Evolutionary conservation across 2,797 vertebrate genomes (phyloP).

Genomic region (Apodemus agrarius): DNA sequence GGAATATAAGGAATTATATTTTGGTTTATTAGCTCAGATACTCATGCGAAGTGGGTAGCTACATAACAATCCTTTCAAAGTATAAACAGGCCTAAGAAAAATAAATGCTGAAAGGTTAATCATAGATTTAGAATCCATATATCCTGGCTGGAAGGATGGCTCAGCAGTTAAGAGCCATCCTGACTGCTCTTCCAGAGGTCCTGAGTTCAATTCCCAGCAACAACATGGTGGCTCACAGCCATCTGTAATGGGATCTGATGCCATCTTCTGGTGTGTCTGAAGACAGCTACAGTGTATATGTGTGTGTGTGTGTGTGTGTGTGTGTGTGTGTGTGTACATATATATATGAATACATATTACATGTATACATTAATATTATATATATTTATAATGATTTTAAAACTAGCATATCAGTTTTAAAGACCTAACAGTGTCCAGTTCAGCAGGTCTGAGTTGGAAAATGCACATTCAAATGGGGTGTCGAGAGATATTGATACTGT

Average conservation of each 20-base stretch:
- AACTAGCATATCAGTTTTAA: not conserved
- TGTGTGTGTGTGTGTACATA: no score
- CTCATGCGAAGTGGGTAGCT: not conserved
- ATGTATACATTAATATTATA: no score
- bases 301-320: no score
- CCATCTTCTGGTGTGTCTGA: not conserved
- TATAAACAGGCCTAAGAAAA: not conserved
- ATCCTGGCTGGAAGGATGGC: not conserved
- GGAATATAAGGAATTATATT: not conserved
- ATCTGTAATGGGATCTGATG: not conserved
- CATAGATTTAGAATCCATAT: not conserved
- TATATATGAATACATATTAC: no score
- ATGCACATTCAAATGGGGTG: not conserved
- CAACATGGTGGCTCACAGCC: not conserved
- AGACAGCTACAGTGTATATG: not conserved
- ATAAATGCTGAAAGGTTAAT: not conserved
- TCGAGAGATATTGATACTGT: not conserved
- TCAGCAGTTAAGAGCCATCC: not conserved
- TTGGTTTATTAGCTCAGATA: not conserved
- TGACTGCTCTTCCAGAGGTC: not conserved
- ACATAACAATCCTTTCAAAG: not conserved
- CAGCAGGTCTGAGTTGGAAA: not conserved
- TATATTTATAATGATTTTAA: not conserved
- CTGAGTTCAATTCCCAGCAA: not conserved
- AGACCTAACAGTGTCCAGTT: not conserved